Conservation (phyloP, 2,113 vertebrate species). For the Struthidea cinerea region DNA sequence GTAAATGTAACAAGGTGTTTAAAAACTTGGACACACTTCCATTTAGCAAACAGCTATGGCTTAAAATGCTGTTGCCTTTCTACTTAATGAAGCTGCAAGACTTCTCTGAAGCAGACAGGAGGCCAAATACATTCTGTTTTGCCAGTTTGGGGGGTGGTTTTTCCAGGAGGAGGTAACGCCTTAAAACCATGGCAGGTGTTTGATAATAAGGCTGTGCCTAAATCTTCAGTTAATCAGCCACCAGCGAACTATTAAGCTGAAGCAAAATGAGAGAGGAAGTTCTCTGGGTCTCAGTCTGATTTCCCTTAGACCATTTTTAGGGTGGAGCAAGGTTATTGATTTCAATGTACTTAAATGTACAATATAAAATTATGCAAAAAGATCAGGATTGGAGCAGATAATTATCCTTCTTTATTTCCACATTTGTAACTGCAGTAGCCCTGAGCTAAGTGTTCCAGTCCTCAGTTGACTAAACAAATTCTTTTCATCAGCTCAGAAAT, state of each 20-base stretch:
- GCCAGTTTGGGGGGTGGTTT: neutral
- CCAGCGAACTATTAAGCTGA: neutral
- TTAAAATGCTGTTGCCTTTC: slow-evolving; percentile 10
- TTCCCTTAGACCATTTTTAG: neutral
- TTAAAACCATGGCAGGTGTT: neutral
- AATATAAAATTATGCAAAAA: neutral
- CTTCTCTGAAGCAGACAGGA: neutral
- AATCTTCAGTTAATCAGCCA: neutral
- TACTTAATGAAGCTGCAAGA: neutral
- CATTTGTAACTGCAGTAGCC: neutral
- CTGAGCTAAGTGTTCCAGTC: neutral
- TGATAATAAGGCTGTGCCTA: neutral
- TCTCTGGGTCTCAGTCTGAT: neutral
- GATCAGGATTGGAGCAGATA: neutral
- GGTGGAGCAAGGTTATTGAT: neutral
- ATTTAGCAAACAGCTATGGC: slow-evolving; percentile 36
- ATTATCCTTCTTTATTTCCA: neutral
- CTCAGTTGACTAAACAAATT: slow-evolving; percentile 7
- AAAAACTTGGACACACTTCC: slow-evolving; percentile 44
- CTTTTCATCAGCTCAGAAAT: slow-evolving; percentile 5
- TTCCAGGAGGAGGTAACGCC: neutral
- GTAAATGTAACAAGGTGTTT: slow-evolving; percentile 7
- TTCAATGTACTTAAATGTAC: neutral
- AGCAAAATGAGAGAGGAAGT: neutral
- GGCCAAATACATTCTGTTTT: neutral